These are phyloP conservation scores for Cheirogaleus major DNA, from an alignment of 2,797 vertebrate genomes.

Conservation along the genomic window DNA sequence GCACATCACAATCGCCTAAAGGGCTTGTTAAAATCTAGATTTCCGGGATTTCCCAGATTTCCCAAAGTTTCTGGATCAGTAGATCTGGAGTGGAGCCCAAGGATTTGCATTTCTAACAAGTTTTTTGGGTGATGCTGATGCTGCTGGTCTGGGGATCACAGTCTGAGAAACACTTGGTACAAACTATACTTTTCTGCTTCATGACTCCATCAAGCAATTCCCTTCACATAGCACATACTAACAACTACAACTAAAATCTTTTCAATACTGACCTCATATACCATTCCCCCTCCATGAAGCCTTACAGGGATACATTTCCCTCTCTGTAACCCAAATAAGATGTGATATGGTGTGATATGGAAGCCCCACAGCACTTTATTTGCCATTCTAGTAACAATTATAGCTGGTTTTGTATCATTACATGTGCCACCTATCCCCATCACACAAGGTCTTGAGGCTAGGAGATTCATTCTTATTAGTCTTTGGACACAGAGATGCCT, in stretches of 20 bases:
- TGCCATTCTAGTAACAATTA: slow-evolving; percentile 6
- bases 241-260: not conserved
- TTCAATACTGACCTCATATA: not conserved
- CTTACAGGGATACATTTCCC: not conserved
- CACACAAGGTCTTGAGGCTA: not conserved
- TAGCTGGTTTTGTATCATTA: not conserved
- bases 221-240: not conserved
- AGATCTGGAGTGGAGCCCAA: not conserved
- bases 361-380: not conserved
- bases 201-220: not conserved
- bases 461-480: not conserved
- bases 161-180: not conserved
- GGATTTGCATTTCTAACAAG: not conserved
- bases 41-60: not conserved
- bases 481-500: not conserved
- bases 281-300: not conserved
- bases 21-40: not conserved
- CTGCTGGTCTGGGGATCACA: not conserved
- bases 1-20: not conserved
- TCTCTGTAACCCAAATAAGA: slow-evolving; percentile 27
- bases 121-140: not conserved
- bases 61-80: not conserved
- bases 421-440: not conserved
- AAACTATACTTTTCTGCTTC: not conserved
- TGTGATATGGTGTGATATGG: not conserved